Evolutionary conservation across 2,888 invertebrate species (phyloP).

Genomic region (Aphidoletes aphidimyza): DNA sequence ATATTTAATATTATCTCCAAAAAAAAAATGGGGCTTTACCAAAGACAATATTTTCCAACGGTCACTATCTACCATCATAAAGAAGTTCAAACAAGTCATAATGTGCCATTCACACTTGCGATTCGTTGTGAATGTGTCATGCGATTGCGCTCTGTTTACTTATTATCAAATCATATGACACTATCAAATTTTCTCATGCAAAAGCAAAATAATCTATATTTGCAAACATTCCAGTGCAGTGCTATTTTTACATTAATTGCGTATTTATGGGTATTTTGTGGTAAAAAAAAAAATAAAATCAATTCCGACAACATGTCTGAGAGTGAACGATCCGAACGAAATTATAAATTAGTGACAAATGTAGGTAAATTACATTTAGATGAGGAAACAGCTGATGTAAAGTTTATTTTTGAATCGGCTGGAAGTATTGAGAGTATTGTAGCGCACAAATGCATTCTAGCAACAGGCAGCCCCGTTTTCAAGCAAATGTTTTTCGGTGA

Average conservation of each 20-base stretch:
- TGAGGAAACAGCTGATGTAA: constrained; percentile 47
- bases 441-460: constrained; percentile 52
- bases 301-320: not conserved
- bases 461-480: constrained; percentile 54
- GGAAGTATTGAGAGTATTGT: not conserved
- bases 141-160: constrained; percentile 23
- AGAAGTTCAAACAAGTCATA: not conserved
- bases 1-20: too few species aligned
- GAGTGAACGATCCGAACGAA: constrained; percentile 51
- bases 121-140: not conserved
- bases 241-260: constrained; percentile 31
- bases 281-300: not conserved
- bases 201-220: constrained; percentile 37
- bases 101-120: constrained; percentile 6
- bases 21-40: too few species aligned
- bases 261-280: constrained; percentile 33
- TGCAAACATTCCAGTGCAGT: not conserved
- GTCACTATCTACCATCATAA: not conserved
- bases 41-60: constrained; percentile 1
- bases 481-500: constrained; percentile 55
- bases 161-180: constrained; percentile 26
- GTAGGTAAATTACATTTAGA: constrained; percentile 35
- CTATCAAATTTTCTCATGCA: not conserved
- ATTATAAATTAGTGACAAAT: constrained; percentile 50
- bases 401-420: constrained; percentile 52